Evolutionary conservation across 2,113 vertebrate genomes (phyloP), one percentile per base, ranked within the genome.

Genomic region (Gorsachius goisagi): DNA sequence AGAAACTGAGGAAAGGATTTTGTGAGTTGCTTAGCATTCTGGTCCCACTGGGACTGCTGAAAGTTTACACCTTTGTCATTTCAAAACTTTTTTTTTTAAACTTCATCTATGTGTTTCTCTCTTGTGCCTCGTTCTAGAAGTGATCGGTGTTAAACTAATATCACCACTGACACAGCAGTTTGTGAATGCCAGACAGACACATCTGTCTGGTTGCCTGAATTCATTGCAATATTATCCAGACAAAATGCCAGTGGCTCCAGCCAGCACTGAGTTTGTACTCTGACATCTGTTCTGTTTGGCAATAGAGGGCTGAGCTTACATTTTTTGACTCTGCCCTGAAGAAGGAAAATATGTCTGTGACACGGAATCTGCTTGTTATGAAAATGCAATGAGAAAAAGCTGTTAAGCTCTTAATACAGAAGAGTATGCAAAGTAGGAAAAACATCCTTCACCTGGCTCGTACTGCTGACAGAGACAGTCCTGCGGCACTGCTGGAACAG

Each of bases 241-340:
- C 91, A 95, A 95, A 96, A 92, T 89, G 90, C 95, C 86, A 52
- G 79, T 94, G 90, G 95, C 90, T 95, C 6, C 88, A 95, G 92
- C 90, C 92, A 95, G 74, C 1, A 0, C 92, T 56, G 62, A 75
- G 71, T 93, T 97, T 89, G 92, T 92, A 21, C 76, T 89, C 83
- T 94, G 90, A 75, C 88, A 94, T 94, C 92, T 97, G 94, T 91
- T 94, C 69, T 39, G 28, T 72, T 95, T 96, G 95, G 92, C 94
- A 94, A 0, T 28, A 37, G 59, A 66, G 35, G 49, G 64, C 74
- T 92, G 49, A 62, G 69, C 77, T 88, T 90, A 87, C 33, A 10
- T 90, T 93, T 89, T 92, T 72, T 88, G 9, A 73, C 58, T 78
- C 35, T 64, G 87, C 35, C 59, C 93, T 55, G n/a, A 89, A 87